Base-by-base conservation (phyloP, 1,140 invertebrate genomes). In the Drosophila truncata region DNA sequence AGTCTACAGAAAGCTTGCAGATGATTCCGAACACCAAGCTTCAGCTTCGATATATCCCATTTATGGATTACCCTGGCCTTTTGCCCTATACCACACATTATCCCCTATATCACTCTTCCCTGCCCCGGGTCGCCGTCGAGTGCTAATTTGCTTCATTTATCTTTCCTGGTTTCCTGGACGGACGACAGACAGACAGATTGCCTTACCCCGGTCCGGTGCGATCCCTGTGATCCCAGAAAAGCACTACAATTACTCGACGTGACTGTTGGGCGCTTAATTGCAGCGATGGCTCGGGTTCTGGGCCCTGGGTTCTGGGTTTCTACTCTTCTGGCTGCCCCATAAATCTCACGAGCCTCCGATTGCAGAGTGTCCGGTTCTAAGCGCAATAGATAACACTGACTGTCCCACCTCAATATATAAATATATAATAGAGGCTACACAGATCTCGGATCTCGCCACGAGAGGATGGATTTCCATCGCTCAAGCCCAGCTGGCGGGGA, bases 341-440 rank as follows among this genome's bases (percentile, higher is more conserved):
- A 88, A 88, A 88, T 87, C 83, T 87, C 83, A 87, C 83, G 83
- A 49, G 76, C 80, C 84, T 87, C 83, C 80, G 63, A 87, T 87
- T 77, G 80, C 82, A 76, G 59, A 50, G 74, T 82, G 80, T 78
- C 74, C 74, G 60, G 69, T 82, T 82, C 62, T 47, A 70, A 73
- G 72, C 54, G 66, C 49, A 67, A 44, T 66, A 78, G 75, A 78
- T 78, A 78, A 70, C 49, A 50, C 55, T 16, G 16, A 2, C 7
- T 23, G 50, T 44, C n/a, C 18, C n/a, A 16, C 37, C 46, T 55
- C 64, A 55, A 71, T 74, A 4, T n/a, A n/a, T 42, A 71, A 70
- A 4, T n/a, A n/a, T 42, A 13, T 42, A 35, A 58, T 77, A 60
- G 62, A 65, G 20, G 46, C 29, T 67, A 67, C 50, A 57, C 64